phyloP scores from a whole-genome alignment of 1,140 invertebrate genomes.

The Drosophila triauraria region DNA sequence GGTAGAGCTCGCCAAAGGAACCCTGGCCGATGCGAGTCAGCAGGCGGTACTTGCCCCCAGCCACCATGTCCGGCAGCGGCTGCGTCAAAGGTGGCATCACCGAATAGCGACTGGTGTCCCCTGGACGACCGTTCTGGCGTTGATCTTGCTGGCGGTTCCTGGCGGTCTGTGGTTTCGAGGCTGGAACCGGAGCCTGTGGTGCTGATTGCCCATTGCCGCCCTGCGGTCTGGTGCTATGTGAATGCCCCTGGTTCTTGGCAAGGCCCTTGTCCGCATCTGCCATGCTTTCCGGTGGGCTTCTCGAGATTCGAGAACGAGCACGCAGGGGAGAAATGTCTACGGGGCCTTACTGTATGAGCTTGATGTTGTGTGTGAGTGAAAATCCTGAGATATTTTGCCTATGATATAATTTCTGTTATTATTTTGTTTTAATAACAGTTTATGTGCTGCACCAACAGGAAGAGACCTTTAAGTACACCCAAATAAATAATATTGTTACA shows the following conservation, averaged over 20 bases:
- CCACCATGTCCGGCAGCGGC: conserved; percentile 84
- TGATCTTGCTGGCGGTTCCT: not conserved
- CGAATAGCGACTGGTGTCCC: not conserved
- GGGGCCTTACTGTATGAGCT: not conserved
- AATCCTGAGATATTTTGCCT: not conserved
- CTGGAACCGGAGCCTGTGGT: not conserved
- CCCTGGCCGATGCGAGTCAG: conserved; percentile 96
- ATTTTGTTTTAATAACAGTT: no score
- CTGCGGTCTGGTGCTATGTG: not conserved
- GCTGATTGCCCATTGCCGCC: not conserved
- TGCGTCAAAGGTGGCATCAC: not conserved
- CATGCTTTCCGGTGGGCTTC: conserved; percentile 9
- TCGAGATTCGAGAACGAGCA: not conserved
- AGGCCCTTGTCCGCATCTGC: conserved; percentile 11
- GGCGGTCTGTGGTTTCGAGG: not conserved
- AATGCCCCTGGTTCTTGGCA: not conserved
- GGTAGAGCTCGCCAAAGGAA: conserved; percentile 97
- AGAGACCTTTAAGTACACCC: no score
- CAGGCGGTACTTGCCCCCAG: conserved; percentile 94
- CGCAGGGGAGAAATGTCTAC: conserved; percentile 9
- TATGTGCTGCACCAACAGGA: no score
- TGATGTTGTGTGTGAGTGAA: conserved; percentile 18
- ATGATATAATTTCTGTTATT: no score
- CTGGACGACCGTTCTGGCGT: not conserved
- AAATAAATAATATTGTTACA: no score